Evolutionary conservation across 2,888 invertebrate species (phyloP).

Genomic region (Dexiosoma caninum): DNA sequence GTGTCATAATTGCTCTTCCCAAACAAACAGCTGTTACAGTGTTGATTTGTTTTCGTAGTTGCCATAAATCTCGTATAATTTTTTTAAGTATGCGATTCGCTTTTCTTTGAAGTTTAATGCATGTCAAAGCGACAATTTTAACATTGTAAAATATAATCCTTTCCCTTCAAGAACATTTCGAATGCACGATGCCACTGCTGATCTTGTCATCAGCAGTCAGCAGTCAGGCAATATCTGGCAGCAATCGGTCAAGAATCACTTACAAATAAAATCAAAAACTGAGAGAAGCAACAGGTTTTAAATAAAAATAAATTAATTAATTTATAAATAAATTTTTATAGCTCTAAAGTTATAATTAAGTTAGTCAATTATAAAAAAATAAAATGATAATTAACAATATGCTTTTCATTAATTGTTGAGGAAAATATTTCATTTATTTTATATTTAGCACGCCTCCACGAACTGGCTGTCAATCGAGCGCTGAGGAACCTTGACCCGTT

Average conservation of each 20-base stretch:
- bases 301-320: no score
- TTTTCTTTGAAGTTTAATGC: not conserved
- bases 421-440: not conserved
- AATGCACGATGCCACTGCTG: not conserved
- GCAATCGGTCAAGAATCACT: conserved; percentile 10
- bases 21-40: no score
- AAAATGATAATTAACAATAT: no score
- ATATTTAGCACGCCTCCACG: conserved; percentile 1
- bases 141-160: not conserved
- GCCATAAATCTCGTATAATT: no score
- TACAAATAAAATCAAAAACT: not conserved
- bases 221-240: not conserved
- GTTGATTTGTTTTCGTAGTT: no score
- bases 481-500: conserved; percentile 54
- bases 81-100: not conserved
- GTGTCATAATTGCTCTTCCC: no score
- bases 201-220: not conserved
- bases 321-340: no score
- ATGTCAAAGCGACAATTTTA: not conserved
- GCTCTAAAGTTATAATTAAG: no score
- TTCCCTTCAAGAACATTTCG: not conserved
- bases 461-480: not conserved
- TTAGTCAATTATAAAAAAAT: not conserved
- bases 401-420: not conserved
- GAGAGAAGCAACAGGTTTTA: not conserved